Evolutionary conservation across 2,888 invertebrate species (phyloP).

Genomic region (Hydrotaea cyrtoneurina): DNA sequence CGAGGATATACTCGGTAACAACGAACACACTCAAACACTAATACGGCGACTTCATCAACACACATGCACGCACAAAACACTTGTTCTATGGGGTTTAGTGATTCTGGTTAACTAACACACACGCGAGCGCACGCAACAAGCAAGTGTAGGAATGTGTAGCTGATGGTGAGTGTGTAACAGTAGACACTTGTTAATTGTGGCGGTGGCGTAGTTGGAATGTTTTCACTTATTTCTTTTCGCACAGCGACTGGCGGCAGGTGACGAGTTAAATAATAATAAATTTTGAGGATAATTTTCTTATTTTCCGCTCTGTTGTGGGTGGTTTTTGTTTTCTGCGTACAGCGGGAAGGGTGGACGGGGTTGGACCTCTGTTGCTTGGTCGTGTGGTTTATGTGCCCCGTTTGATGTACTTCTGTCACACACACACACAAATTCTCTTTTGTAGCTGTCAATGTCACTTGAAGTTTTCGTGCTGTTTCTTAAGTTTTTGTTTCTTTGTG

Average conservation of each 20-base stretch:
- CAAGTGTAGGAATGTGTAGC: constrained; percentile 1
- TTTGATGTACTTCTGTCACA: constrained; percentile 64
- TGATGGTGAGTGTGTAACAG: constrained; percentile 9
- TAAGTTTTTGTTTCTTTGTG: constrained; percentile 60
- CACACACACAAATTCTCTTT: background rate
- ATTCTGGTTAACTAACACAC: constrained; percentile 39
- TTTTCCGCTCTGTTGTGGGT: background rate
- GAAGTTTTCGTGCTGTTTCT: constrained; percentile 60
- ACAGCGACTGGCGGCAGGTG: too few relatives aligned
- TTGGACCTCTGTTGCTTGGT: background rate
- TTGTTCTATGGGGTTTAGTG: constrained; percentile 46
- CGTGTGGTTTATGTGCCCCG: constrained; percentile 37
- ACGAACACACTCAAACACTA: constrained; percentile 3
- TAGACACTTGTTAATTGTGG: constrained; percentile 31
- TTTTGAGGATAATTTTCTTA: constrained; percentile 8
- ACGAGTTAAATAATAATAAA: background rate
- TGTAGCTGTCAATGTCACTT: constrained; percentile 61
- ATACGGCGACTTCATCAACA: constrained; percentile 47
- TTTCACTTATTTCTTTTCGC: constrained; percentile 10
- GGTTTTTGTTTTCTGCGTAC: background rate
- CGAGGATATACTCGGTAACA: constrained; percentile 46
- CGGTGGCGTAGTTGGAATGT: background rate
- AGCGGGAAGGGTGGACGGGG: constrained; percentile 5
- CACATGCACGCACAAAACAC: constrained; percentile 57
- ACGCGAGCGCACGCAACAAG: constrained; percentile 41